Evolutionary conservation across 2,113 vertebrate genomes (phyloP), one percentile per base, ranked within the genome.

Genomic region (Eolophus roseicapilla): DNA sequence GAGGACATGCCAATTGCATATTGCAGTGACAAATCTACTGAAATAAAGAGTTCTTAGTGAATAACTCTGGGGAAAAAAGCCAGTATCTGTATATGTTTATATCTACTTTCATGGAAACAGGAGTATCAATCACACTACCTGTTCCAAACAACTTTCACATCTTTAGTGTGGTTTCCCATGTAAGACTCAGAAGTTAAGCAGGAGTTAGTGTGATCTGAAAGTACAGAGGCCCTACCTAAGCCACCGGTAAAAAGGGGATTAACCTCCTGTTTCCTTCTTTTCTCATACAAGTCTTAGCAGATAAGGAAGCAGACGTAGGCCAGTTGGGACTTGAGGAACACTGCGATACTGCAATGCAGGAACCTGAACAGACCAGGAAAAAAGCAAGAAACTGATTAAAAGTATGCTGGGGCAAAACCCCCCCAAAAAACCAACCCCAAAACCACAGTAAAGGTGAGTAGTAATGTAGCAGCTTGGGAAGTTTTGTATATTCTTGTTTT

Each of bases 371-470:
- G 15, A 75, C 28, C 44, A 74, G 31, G n/a, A 46, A 77, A 93
- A 80, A 64, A 39, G 5, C 25, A 71, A 15, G 39, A 59, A 88
- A 55, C 13, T 11, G 41, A 62, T 57, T 41, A 87, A n/a, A 80
- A 65, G 31, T 15, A 12, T 0, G 0, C 2, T 6, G 4, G 14
- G 17, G 1, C 1, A 44, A 23, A 8, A 9, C 33, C 20, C 8
- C 57, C 20, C 33, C 13, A 55, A 33, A 4, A 19, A 31, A 57
- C 3, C 55, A n/a, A 13, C 57, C 20, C 13, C 57, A 62, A 62
- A 57, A 57, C 1, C 24, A 17, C 31, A 24, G 57, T 50, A 4
- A 64, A 69, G 9, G 23, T 31, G 31, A 57, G 17, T 21, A 47
- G 19, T 75, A 35, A 55, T 0, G 0, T 16, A 47, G 28, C 10